Base-by-base conservation (phyloP, 2,888 invertebrate species). In the Mesoligia furuncula region DNA sequence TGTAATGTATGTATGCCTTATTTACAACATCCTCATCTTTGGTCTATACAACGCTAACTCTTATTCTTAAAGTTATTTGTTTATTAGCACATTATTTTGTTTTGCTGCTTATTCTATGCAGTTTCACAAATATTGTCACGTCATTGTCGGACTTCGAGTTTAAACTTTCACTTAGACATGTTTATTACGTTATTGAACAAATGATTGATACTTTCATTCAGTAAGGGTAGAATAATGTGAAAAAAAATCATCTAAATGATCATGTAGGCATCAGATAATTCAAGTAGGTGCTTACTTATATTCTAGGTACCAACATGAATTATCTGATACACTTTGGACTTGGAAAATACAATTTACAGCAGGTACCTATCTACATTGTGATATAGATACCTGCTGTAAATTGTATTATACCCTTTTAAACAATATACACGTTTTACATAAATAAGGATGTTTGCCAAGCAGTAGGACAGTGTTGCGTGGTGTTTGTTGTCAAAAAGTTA, bases 1-100 rank as follows among this genome's bases (percentile, higher is more conserved):
- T 48, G 3, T 48, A 48, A 75, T 75, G 9, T 17, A 48, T 57
- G 9, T 11, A 57, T 31, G 42, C 17, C 17, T 3, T 45, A 59
- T 20, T 45, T 45, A 48, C n/a, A 72, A 45, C n/a, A n/a, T 59
- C 31, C 24, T 36, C 31, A 31, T 75, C 75, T 75, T 75, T 75
- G 75, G 75, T 62, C 9, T 61, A 62, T 20, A 51, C 24, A 59
- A 73, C 0, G 31, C 31, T 72, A 59, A 39, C 15, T 45, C 42
- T 31, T 31, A 42, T 51, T n/a, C 24, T 36, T 48, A 65, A 45
- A 57, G 27, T n/a, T 59, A 20, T 39, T n/a, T 4, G 11, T n/a
- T 51, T 67, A 42, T 31, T 24, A 48, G 31, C 27, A 67, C 20
- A 31, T 67, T 15, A 15, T 48, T 68, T 24, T n/a, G n/a, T 36